A percentile compares a stretch with the other conserved stretches of the same genome.
Evolutionary conservation across 2,113 vertebrate species (phyloP).

Genomic region (Petromus typicus): DNA sequence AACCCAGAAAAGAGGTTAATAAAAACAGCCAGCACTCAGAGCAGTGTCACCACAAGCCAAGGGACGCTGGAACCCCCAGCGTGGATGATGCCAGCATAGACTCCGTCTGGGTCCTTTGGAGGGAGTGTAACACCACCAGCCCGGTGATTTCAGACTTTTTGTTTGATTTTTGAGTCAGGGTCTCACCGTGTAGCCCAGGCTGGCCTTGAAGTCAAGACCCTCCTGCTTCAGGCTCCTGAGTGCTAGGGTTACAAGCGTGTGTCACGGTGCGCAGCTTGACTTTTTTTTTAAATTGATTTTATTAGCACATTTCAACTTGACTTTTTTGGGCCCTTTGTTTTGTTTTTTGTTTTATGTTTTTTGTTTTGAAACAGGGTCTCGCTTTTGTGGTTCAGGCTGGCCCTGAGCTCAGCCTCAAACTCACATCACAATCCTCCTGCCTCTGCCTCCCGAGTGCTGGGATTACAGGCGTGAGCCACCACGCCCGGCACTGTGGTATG

Average conservation of each 20-base stretch:
- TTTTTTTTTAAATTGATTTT: too few species aligned
- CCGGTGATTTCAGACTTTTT: neutral
- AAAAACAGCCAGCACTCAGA: neutral
- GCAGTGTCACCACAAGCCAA: neutral
- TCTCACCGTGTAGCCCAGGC: neutral
- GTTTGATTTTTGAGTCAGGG: neutral
- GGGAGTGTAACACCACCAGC: neutral
- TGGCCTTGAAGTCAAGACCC: neutral
- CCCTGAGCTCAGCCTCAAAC: too few species aligned
- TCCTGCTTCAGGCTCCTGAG: neutral
- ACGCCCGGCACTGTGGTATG: too few species aligned
- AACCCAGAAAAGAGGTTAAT: neutral
- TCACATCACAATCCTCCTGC: too few species aligned
- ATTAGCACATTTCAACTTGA: too few species aligned
- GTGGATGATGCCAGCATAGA: neutral
- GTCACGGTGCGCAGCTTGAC: neutral
- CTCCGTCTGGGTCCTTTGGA: neutral
- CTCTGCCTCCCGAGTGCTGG: too few species aligned
- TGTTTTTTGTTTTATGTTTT: neutral
- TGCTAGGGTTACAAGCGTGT: neutral
- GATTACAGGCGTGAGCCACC: too few species aligned
- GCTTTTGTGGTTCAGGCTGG: too few species aligned
- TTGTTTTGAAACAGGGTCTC: too few species aligned
- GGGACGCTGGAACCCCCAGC: accelerated
- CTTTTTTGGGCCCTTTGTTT: neutral